phyloP scores from a whole-genome alignment of 2,888 invertebrate genomes.

The Anaspis maculata region DNA sequence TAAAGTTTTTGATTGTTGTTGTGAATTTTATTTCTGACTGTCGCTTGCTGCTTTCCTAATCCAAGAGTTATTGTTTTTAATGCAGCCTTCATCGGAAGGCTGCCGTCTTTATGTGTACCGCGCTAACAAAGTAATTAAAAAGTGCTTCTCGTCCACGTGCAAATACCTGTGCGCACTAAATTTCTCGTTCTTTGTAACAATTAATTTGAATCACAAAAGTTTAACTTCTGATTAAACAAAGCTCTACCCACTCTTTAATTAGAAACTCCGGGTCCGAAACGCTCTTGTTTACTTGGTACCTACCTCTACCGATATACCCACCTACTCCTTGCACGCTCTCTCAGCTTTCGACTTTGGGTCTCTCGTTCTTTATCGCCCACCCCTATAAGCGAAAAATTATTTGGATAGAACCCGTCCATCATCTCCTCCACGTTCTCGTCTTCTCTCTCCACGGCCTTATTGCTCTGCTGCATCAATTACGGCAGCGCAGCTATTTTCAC shows the following conservation, averaged over 20 bases:
- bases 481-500: too few relatives aligned
- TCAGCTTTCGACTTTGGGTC: too few relatives aligned
- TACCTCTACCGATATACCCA: constrained; percentile 7
- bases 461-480: too few relatives aligned
- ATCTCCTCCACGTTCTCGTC: not conserved
- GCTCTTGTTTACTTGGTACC: constrained; percentile 25
- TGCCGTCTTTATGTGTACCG: too few relatives aligned
- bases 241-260: constrained; percentile 26
- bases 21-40: too few relatives aligned
- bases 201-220: constrained; percentile 27
- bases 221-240: constrained; percentile 27
- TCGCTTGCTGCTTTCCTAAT: too few relatives aligned
- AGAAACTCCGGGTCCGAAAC: constrained; percentile 21
- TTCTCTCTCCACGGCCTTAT: too few relatives aligned
- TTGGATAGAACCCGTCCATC: constrained; percentile 1
- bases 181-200: constrained; percentile 20
- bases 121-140: constrained; percentile 11
- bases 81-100: too few relatives aligned
- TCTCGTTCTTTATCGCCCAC: too few relatives aligned
- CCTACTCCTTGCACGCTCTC: not conserved
- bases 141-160: constrained; percentile 15
- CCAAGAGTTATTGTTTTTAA: too few relatives aligned
- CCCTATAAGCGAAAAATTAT: constrained; percentile 7
- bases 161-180: constrained; percentile 9
- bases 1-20: too few relatives aligned